Base-by-base conservation (phyloP, 2,113 vertebrate species). In the Romanogobio albipinnatus region DNA sequence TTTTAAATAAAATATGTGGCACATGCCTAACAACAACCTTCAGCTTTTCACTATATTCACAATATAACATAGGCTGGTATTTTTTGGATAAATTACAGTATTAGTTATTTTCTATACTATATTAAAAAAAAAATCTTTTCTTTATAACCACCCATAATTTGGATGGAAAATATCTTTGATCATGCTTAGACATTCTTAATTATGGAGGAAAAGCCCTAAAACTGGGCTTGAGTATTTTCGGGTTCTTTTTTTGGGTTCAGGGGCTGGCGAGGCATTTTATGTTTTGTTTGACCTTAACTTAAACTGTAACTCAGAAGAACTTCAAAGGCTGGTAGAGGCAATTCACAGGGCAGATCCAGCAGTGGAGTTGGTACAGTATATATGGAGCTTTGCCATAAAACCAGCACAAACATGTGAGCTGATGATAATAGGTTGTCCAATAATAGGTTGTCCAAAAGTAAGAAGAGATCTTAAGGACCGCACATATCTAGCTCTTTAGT, bases 351-450 rank as follows among this genome's bases (percentile, higher is more conserved):
- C 45, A 49, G 22, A 74, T 74, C 71, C 45, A 74, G 71, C 45
- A 9, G 71, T 49, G n/a, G 17, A 39, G 66, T 39, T 70, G 66
- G 66, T 70, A 70, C 36, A n/a, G 22, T 24, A 10, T 33, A 33
- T 74, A 33, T 49, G 71, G 71, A 49, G 71, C n/a, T 49, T 24
- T 49, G 45, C n/a, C n/a, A 49, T 74, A 26, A 74, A 74, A 47
- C 39, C 43, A 70, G 66, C 36, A 70, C 0, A 22, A n/a, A 70
- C 36, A 70, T 43, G 36, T 22, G 36, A 70, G 43, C 9, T 39
- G 36, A 43, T 70, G 36, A 43, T 70, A 43, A 39, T 19, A 5
- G 33, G 15, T 15, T 68, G 15, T 10, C 3, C 33, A 39, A 39
- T 68, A 39, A 39, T 17, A 4, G 33, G 17, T 17, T 68, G 17